Conservation (phyloP, 2,113 vertebrate species). For the Cottus gobio region DNA sequence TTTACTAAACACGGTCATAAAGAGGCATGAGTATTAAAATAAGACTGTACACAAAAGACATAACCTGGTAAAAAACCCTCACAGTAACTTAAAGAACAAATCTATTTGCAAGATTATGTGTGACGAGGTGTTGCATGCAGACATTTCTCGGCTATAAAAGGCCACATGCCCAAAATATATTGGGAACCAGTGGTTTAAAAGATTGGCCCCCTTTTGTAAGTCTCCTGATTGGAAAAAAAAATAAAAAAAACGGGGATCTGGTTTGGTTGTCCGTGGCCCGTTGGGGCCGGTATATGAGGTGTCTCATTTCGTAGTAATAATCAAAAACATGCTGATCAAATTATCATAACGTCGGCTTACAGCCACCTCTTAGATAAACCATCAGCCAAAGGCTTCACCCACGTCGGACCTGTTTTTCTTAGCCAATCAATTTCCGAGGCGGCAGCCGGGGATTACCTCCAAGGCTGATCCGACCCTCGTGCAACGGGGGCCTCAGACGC, state of each 20-base stretch:
- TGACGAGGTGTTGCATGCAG: background rate
- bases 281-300: conserved; percentile 23
- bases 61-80: background rate
- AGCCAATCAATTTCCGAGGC: conserved; percentile 76
- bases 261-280: conserved; percentile 20
- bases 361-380: conserved; percentile 65
- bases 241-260: conserved; percentile 55
- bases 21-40: background rate
- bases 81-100: background rate
- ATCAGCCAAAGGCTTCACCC: conserved; percentile 44
- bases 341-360: conserved; percentile 63
- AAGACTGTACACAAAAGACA: no score
- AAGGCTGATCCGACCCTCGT: conserved; percentile 42
- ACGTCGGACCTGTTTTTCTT: conserved; percentile 68
- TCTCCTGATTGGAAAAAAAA: conserved; percentile 31
- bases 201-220: background rate
- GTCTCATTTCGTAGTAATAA: conserved; percentile 61
- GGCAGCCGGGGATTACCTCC: conserved; percentile 69
- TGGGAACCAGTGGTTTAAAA: background rate
- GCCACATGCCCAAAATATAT: background rate
- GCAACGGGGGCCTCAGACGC: conserved; percentile 26
- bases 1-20: no score
- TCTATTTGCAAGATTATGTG: background rate
- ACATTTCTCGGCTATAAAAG: background rate
- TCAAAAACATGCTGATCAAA: conserved; percentile 67